These are phyloP conservation scores for Caenorhabditis sp. DNA, from an alignment of 2,888 invertebrate genomes.

Conservation along the genomic window DNA sequence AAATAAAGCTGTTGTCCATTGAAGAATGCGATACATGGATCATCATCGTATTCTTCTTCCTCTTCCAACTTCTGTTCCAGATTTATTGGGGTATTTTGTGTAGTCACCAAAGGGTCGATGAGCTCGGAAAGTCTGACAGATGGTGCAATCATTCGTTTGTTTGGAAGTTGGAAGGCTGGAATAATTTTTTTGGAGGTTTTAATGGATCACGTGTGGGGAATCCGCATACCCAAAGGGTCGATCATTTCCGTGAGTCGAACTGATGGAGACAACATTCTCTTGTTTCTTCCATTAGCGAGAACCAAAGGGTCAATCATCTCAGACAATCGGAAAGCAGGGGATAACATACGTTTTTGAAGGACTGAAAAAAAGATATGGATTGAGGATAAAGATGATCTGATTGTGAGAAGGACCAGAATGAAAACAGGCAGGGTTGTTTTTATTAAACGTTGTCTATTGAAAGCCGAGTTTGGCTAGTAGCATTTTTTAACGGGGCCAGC, in stretches of 20 bases:
- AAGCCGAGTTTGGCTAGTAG: no score
- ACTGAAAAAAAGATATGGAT: no score
- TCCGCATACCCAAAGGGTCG: not conserved
- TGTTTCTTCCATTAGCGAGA: not conserved
- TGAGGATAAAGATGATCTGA: no score
- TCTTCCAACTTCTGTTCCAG: not conserved
- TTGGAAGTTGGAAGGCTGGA: constrained; percentile 20
- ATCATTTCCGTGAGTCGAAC: not conserved
- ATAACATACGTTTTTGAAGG: constrained; percentile 34
- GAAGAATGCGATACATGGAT: constrained; percentile 36
- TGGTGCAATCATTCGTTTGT: constrained; percentile 38
- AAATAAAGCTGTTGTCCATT: constrained; percentile 8
- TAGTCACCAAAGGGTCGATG: constrained; percentile 21
- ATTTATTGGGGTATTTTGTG: constrained; percentile 11
- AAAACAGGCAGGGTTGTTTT: no score
- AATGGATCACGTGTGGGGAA: no score
- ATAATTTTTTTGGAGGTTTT: no score
- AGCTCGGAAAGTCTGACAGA: constrained; percentile 31
- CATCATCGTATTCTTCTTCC: constrained; percentile 11
- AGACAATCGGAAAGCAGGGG: constrained; percentile 31
- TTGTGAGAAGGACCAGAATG: no score
- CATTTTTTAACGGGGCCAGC: no score
- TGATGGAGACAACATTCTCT: not conserved
- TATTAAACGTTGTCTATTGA: no score
- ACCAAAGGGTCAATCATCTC: constrained; percentile 39